Base-by-base conservation (phyloP, 1,140 invertebrate species). In the Liolophura sinensis region DNA sequence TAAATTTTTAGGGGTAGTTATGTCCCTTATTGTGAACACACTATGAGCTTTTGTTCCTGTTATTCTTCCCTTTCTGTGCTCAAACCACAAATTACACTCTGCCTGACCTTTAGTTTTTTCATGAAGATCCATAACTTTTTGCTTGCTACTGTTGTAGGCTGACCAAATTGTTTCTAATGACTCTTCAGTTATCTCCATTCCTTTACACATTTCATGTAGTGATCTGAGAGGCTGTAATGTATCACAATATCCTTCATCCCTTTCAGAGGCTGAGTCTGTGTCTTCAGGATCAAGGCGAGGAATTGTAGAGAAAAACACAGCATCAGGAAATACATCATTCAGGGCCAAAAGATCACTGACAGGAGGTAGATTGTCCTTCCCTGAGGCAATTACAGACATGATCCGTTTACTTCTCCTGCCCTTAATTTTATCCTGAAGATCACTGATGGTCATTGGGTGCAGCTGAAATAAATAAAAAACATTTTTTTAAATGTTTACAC, bases 231-330 rank as follows among this genome's bases (percentile, higher is more conserved):
- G 62, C 15, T 64, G 5, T n/a, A 64, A 27, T 31, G 11, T n/a
- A n/a, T n/a, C 15, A 24, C 46, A 7, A 1, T 58, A 48, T 18
- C 15, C 3, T 46, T 64, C 62, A 6, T 56, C 62, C 25, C 18
- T 48, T 64, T 64, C 62, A 22, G 62, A n/a, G 5, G 54, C 62
- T 24, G 62, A 57, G 27, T 64, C 54, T 25, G 62, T 64, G 15
- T 64, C 62, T 25, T 57, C 54, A 12, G 62, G 62, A 64, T 64
- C 62, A 14, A 64, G 55, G 27, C 54, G 62, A 22, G 62, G 62
- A 3, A 64, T 58, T 6, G 27, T 57, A 3, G 54, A 22, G 47
- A 64, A 64, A 57, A 64, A 56, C 5, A 64, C 62, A 57, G 52
- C 62, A 57, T 58, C 47, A 24, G 62, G 62, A 48, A 54, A 57